phyloP scores from a whole-genome alignment of 2,888 invertebrate species.

The Lepidocyrtinus sp. region DNA sequence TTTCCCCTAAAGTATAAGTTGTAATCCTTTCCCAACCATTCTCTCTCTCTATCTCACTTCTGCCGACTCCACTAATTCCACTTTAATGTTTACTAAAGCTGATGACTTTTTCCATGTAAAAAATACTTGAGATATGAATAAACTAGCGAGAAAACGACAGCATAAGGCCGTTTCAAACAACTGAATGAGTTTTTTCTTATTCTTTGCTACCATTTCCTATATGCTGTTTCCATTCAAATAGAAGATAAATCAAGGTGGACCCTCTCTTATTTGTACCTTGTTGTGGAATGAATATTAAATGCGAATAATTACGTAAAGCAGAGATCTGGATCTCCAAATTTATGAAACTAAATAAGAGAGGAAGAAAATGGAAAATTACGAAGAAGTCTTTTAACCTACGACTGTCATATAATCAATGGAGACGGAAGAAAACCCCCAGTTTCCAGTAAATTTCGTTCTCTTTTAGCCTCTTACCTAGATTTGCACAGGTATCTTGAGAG shows the following conservation, averaged over 20 bases:
- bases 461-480: too few relatives aligned
- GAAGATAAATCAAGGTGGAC: slow-evolving; percentile 12
- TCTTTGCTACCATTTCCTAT: not conserved
- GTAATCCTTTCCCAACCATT: slow-evolving; percentile 15
- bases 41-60: not conserved
- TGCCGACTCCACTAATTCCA: slow-evolving; percentile 13
- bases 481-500: not conserved
- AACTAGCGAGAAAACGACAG: not conserved
- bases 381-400: not conserved
- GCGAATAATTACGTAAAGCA: not conserved
- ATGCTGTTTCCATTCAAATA: not conserved
- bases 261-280: not conserved
- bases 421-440: not conserved
- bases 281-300: slow-evolving; percentile 3
- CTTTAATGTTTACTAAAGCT: slow-evolving; percentile 18
- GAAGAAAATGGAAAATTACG: slow-evolving; percentile 9
- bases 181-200: not conserved
- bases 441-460: not conserved
- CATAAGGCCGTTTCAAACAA: not conserved
- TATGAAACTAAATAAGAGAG: not conserved
- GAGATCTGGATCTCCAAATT: too few relatives aligned
- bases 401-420: too few relatives aligned
- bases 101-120: not conserved
- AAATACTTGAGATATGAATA: not conserved
- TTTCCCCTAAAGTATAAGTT: slow-evolving; percentile 8